Evolutionary conservation across 2,113 vertebrate species (phyloP).

Genomic region (Dendropsophus ebraccatus): DNA sequence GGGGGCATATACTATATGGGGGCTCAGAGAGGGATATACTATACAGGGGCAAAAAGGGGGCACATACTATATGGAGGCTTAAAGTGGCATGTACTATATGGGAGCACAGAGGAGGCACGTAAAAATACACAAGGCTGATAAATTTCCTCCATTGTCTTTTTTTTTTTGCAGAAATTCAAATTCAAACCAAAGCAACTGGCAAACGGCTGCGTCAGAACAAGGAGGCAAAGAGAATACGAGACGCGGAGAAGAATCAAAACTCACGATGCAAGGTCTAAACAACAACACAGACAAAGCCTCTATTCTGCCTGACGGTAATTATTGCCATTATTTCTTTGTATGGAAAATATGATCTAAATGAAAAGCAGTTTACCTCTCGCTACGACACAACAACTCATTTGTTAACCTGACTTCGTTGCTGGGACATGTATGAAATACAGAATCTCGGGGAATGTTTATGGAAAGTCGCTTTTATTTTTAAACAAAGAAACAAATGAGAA

Average conservation of each 20-base stretch:
- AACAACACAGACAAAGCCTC: neutral
- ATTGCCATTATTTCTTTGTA: slow-evolving; percentile 2
- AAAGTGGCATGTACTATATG: too few species aligned
- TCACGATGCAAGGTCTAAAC: neutral
- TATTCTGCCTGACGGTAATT: slow-evolving; percentile 8
- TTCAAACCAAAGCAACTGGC: neutral
- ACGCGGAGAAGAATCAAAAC: neutral
- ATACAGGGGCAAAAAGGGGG: too few species aligned
- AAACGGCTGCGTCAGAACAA: neutral
- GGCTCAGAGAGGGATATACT: too few species aligned
- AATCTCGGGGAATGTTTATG: neutral
- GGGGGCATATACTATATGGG: too few species aligned
- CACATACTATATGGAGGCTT: too few species aligned
- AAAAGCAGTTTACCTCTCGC: neutral
- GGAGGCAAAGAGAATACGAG: neutral
- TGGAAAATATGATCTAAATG: neutral
- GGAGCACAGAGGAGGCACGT: too few species aligned
- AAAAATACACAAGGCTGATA: too few species aligned
- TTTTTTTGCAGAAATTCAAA: neutral
- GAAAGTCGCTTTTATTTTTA: neutral
- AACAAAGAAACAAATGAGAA: neutral
- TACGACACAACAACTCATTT: neutral
- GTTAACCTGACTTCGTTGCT: too few species aligned
- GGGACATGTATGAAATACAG: neutral
- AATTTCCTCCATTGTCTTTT: too few species aligned